Evolutionary conservation across 2,888 invertebrate species (phyloP).

Genomic region (Hipparchia semele): DNA sequence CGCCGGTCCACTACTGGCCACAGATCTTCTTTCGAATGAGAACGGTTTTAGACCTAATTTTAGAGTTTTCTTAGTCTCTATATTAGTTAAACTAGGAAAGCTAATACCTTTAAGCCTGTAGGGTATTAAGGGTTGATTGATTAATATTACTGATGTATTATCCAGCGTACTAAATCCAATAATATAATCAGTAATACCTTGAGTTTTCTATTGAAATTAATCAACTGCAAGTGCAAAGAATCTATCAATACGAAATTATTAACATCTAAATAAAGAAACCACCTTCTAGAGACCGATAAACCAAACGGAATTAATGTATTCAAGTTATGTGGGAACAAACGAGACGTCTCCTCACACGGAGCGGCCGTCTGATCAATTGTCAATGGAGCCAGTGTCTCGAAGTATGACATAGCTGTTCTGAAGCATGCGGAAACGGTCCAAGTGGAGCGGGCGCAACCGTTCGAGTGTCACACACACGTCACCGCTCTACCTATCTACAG

Average conservation of each 20-base stretch:
- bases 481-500: neutral
- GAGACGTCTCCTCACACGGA: constrained; percentile 11
- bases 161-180: too few relatives aligned
- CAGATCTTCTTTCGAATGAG: neutral
- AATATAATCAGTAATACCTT: too few relatives aligned
- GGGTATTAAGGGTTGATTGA: too few relatives aligned
- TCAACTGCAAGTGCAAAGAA: neutral
- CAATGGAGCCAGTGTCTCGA: constrained; percentile 18
- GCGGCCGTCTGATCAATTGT: constrained; percentile 13
- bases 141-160: too few relatives aligned
- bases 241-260: neutral
- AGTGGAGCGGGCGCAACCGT: constrained; percentile 29
- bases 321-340: constrained; percentile 24
- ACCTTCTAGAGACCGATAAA: neutral
- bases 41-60: too few relatives aligned
- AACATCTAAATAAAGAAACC: neutral
- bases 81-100: too few relatives aligned
- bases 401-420: constrained; percentile 34
- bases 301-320: constrained; percentile 15
- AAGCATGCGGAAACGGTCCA: constrained; percentile 35
- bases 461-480: constrained; percentile 14
- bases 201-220: neutral
- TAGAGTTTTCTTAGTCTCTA: too few relatives aligned
- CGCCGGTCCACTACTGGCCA: too few relatives aligned
- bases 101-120: too few relatives aligned